Evolutionary conservation across 2,888 invertebrate genomes (phyloP).

Genomic region (Bhutanitis thaidina): DNA sequence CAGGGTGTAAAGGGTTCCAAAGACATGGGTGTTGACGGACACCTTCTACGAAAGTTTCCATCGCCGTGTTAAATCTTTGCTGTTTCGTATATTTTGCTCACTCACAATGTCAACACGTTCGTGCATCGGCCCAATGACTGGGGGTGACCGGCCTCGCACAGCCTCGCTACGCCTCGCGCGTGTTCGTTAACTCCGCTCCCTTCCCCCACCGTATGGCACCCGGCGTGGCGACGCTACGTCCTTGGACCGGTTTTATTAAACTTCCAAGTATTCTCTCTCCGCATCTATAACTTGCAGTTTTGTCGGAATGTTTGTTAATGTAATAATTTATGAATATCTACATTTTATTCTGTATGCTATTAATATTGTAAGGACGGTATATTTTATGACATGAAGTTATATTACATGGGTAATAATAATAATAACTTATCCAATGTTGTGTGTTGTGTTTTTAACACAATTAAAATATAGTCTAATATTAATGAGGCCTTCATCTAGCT

Average conservation of each 20-base stretch:
- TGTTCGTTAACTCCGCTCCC: slow-evolving; percentile 33
- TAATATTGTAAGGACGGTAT: too few relatives aligned
- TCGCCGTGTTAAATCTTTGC: slow-evolving; percentile 24
- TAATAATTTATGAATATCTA: too few relatives aligned
- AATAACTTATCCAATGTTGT: too few relatives aligned
- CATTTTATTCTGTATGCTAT: too few relatives aligned
- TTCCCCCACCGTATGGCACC: slow-evolving; percentile 28
- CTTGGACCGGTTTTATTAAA: slow-evolving; percentile 29
- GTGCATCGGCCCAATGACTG: slow-evolving; percentile 19
- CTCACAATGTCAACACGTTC: neutral
- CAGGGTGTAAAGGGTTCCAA: slow-evolving; percentile 66
- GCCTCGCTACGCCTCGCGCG: slow-evolving; percentile 41
- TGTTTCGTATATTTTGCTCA: neutral
- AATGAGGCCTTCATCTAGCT: too few relatives aligned
- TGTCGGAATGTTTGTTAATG: too few relatives aligned
- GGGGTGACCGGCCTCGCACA: slow-evolving; percentile 36
- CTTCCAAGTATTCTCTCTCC: neutral
- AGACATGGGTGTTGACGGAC: slow-evolving; percentile 61
- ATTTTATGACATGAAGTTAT: too few relatives aligned
- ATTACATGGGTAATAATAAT: too few relatives aligned
- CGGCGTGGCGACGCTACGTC: slow-evolving; percentile 36
- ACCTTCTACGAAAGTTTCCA: slow-evolving; percentile 64
- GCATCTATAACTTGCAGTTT: too few relatives aligned
- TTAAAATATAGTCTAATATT: too few relatives aligned
- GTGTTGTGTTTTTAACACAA: too few relatives aligned